A percentile compares a stretch with the other conserved stretches of the same genome.
These are phyloP conservation scores for Poecilia velifera DNA, from an alignment of 2,797 vertebrate species.

Conservation along the genomic window DNA sequence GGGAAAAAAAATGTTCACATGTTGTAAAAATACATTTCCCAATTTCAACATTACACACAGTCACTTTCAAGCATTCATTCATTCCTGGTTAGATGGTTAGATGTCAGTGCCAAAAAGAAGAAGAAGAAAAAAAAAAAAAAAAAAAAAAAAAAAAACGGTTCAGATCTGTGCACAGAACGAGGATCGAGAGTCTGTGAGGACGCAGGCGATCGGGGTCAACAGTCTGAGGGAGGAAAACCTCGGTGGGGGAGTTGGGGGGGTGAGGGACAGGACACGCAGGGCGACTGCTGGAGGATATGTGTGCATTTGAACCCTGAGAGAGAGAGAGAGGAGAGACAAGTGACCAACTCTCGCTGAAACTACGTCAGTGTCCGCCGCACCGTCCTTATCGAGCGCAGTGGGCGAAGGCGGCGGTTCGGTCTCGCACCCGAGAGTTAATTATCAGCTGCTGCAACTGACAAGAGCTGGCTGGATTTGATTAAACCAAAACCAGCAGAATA, in stretches of 20 bases:
- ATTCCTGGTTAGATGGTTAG: constrained; percentile 80
- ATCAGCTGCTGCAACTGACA: constrained; percentile 58
- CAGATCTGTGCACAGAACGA: constrained; percentile 65
- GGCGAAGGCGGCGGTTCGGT: constrained; percentile 27
- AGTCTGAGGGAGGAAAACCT: constrained; percentile 59
- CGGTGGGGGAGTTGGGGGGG: constrained; percentile 3
- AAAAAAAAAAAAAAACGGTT: constrained; percentile 18
- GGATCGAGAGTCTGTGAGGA: constrained; percentile 50
- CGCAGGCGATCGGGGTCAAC: constrained; percentile 55
- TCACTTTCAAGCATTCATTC: constrained; percentile 81
- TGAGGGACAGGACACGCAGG: constrained; percentile 55
- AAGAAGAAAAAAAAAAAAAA: constrained; percentile 32
- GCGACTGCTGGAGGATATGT: constrained; percentile 79
- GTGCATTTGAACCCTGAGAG: constrained; percentile 86
- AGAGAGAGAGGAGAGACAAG: constrained; percentile 83
- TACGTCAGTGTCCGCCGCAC: constrained; percentile 58
- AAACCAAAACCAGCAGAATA: constrained; percentile 14
- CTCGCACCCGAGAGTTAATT: constrained; percentile 69
- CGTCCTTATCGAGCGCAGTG: constrained; percentile 6
- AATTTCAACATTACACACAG: constrained; percentile 82
- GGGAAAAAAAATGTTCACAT: constrained; percentile 80
- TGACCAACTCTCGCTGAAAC: constrained; percentile 74
- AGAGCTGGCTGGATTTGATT: constrained; percentile 29
- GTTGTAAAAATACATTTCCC: constrained; percentile 98
- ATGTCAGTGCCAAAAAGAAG: constrained; percentile 80